Conservation (phyloP, 2,113 vertebrate species). For the Percopsis transmontana region DNA sequence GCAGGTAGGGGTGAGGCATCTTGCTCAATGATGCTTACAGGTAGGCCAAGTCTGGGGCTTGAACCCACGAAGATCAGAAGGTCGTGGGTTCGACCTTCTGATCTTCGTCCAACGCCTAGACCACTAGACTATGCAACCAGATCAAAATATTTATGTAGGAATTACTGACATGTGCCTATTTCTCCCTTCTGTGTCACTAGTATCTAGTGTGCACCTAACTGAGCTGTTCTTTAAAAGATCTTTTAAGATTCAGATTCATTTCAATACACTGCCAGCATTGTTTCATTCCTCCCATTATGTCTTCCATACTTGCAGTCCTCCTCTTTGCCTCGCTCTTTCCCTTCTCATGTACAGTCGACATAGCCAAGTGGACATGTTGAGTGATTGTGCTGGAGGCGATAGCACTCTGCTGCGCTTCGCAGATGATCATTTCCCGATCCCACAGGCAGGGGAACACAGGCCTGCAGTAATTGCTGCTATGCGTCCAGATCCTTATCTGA, state of each 20-base stretch:
- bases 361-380: slow-evolving; percentile 72
- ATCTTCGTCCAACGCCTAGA: too few species aligned
- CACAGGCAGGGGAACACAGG: slow-evolving; percentile 56
- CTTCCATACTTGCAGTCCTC: slow-evolving; percentile 4
- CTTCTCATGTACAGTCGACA: slow-evolving; percentile 56
- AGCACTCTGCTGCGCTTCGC: slow-evolving; percentile 62
- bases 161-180: slow-evolving; percentile 34
- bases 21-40: too few species aligned
- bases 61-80: too few species aligned
- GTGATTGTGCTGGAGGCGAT: slow-evolving; percentile 69
- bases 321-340: slow-evolving; percentile 36
- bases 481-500: slow-evolving; percentile 75
- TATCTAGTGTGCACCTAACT: background rate
- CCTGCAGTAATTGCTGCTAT: slow-evolving; percentile 71
- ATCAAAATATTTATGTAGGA: background rate
- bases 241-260: background rate
- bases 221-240: background rate
- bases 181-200: slow-evolving; percentile 15
- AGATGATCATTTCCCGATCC: slow-evolving; percentile 75
- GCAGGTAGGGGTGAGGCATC: too few species aligned
- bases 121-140: background rate
- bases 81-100: too few species aligned
- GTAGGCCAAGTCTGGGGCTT: too few species aligned
- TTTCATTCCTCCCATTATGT: background rate
- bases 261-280: slow-evolving; percentile 7